Evolutionary conservation across 2,113 vertebrate genomes (phyloP), one percentile per base, ranked within the genome.

Genomic region (Paedocypris sp.): DNA sequence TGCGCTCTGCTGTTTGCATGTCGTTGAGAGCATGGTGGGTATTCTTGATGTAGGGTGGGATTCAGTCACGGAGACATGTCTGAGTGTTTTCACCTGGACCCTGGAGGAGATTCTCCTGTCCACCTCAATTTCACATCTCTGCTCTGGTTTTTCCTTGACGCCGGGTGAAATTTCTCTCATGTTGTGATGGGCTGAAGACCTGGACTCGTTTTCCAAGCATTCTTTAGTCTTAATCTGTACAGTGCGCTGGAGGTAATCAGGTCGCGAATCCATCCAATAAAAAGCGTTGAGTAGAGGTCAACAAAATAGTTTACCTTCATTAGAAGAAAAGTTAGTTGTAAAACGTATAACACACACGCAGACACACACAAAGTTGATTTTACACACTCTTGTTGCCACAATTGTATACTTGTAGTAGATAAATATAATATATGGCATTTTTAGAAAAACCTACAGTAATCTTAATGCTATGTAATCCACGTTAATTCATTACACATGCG

Each of bases 191-290:
- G 12, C 4, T 51, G 67, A 7, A 64, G 70, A 41, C 49, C 73
- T 75, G 16, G 73, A 69, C 60, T 77, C 75, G 3, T 8, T 11
- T 23, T 64, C 47, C 51, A 36, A 64, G 42, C 38, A 63, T 18
- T 32, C 5, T 1, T 68, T 68, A 0, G 62, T 20, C 15, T 73
- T 49, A 9, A 57, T 39, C 15, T 64, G 63, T 16, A 4, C 6
- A 0, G 53, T 31, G 15, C 22, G 3, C 10, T 69, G 42, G 4
- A 4, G 25, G 45, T 47, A 53, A 13, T 2, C 7, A 51, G 38
- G 22, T 7, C 6, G 18, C 18, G 49, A 48, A 9, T 61, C 41
- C 48, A 61, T 53, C n/a, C n/a, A n/a, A n/a, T n/a, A n/a, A n/a
- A n/a, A n/a, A n/a, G n/a, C n/a, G n/a, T n/a, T n/a, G n/a, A n/a